Evolutionary conservation across 2,113 vertebrate genomes (phyloP).

Genomic region (Sinocyclocheilus anophthalmus): DNA sequence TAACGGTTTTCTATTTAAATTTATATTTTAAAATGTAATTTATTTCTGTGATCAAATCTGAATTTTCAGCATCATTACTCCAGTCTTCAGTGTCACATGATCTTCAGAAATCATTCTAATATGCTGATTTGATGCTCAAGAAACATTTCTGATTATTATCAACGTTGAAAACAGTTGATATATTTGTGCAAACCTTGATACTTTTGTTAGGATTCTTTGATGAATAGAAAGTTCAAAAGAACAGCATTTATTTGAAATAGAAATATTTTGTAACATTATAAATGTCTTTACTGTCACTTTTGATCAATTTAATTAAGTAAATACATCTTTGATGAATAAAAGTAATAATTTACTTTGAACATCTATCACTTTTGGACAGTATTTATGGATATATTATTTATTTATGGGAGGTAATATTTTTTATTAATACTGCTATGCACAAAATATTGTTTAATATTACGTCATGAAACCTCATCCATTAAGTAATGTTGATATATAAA

Average conservation of each 20-base stretch:
- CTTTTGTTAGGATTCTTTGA: not conserved
- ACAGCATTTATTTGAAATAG: not conserved
- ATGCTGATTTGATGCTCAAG: not conserved
- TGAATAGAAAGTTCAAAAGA: not conserved
- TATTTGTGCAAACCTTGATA: not conserved
- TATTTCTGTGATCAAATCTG: not conserved
- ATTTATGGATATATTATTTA: not conserved
- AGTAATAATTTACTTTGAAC: too few species aligned
- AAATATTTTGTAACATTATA: not conserved
- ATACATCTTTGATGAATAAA: too few species aligned
- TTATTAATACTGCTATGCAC: not conserved
- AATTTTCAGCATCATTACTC: too few species aligned
- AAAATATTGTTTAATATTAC: not conserved
- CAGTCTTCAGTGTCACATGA: not conserved
- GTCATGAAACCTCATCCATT: not conserved
- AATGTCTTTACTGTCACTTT: too few species aligned
- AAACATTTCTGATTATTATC: not conserved
- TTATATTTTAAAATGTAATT: not conserved
- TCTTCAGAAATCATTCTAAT: not conserved
- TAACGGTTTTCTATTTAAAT: too few species aligned
- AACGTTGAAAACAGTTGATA: not conserved
- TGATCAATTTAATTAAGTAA: too few species aligned
- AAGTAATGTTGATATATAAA: not conserved
- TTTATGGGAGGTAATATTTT: not conserved
- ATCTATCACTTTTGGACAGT: not conserved